These are phyloP conservation scores for Bombus sylvicola DNA, from an alignment of 1,140 invertebrate genomes.

Conservation along the genomic window DNA sequence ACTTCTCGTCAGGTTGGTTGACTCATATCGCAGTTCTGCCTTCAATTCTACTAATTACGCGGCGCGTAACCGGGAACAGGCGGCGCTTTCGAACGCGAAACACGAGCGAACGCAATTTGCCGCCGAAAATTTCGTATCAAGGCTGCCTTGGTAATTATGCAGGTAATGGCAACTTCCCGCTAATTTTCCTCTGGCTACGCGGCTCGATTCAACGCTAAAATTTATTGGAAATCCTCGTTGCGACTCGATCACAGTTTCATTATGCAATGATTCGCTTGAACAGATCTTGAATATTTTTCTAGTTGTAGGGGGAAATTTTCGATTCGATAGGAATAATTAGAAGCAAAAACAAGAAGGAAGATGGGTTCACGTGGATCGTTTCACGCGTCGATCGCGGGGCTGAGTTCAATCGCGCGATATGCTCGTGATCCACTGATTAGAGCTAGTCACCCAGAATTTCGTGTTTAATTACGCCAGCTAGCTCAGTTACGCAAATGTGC, in stretches of 20 bases:
- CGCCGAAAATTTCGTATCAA: slow-evolving; percentile 37
- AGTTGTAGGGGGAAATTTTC: neutral
- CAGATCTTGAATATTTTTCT: neutral
- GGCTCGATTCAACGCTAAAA: slow-evolving; percentile 6
- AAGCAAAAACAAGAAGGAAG: slow-evolving; percentile 15
- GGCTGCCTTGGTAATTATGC: slow-evolving; percentile 31
- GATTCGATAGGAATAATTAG: neutral
- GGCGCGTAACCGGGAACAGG: neutral
- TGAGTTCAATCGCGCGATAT: neutral
- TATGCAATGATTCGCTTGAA: slow-evolving; percentile 29
- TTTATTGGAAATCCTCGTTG: neutral
- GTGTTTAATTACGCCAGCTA: slow-evolving; percentile 42
- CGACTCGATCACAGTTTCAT: neutral
- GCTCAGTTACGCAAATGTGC: slow-evolving; percentile 9
- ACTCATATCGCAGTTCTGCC: neutral
- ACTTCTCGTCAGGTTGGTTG: too few relatives aligned
- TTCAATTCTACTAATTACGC: slow-evolving; percentile 40
- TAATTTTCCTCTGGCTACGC: slow-evolving; percentile 7
- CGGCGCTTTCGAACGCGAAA: too few relatives aligned
- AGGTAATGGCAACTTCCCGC: slow-evolving; percentile 11
- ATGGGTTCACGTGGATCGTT: slow-evolving; percentile 10
- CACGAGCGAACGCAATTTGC: neutral
- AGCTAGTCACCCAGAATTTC: slow-evolving; percentile 56
- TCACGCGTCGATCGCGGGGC: too few relatives aligned
- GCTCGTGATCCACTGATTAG: slow-evolving; percentile 32